Evolutionary conservation across 2,888 invertebrate genomes (phyloP), one percentile per base, ranked within the genome.

Genomic region (Drosophila ustulata): DNA sequence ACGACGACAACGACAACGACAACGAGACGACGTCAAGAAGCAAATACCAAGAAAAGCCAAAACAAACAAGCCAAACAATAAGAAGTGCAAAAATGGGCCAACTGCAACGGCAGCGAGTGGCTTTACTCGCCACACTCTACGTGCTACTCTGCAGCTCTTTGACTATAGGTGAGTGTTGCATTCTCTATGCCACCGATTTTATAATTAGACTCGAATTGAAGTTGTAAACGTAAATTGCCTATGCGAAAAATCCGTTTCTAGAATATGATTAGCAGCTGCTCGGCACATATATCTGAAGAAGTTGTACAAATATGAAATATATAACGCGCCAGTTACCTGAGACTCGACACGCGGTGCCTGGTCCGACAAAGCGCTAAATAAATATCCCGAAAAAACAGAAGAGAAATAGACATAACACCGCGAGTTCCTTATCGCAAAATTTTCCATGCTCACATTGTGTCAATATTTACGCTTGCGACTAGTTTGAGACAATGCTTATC

Each of bases 131-230:
- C 75, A 61, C 66, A 65, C 26, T 75, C 61, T 77, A 56, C 51
- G 63, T 77, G 61, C 49, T 80, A 61, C 66, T 83, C 67, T 83
- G 75, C 83, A 80, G 83, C 78, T 76, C 86, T 62, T 83, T 81
- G 61, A 77, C 83, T 73, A 68, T 83, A 79, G 83, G 83, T 83
- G 59, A 83, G 83, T 83, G 28, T 55, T 39, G 39, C n/a, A 30
- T 13, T 52, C 25, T 52, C 30, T 4, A 3, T 46, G 1, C 5
- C 45, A 9, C 11, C 41, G 30, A 68, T 64, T 74, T 70, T 75
- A 75, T 75, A 75, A 75, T 75, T 75, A 75, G 75, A 70, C 75
- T 70, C 75, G 75, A 70, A 69, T 63, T 69, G 56, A 75, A 75
- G 75, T 74, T 74, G 23, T 56, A 53, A 50, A 18, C 18, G 18